Evolutionary conservation across 2,888 invertebrate genomes (phyloP).

Genomic region (Thysanoteuthis rhombus): DNA sequence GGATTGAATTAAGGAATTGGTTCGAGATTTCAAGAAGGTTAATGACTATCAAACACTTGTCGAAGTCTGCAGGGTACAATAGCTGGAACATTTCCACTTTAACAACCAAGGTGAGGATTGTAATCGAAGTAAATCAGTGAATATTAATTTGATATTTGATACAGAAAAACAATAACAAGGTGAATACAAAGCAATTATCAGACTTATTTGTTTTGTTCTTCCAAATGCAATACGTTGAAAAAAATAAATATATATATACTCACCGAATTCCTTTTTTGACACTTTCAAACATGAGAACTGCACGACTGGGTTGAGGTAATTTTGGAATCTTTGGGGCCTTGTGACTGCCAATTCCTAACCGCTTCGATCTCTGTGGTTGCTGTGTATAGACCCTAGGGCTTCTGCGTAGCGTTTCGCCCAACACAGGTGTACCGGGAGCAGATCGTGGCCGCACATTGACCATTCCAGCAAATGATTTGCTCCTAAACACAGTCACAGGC

Average conservation of each 20-base stretch:
- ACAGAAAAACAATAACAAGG: too few relatives aligned
- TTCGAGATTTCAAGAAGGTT: background rate
- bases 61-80: background rate
- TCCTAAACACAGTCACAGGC: conserved; percentile 48
- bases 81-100: background rate
- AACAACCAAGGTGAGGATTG: background rate
- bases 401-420: conserved; percentile 55
- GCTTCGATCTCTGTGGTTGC: conserved; percentile 41
- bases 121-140: background rate
- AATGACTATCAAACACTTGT: background rate
- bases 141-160: too few relatives aligned
- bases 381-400: conserved; percentile 44
- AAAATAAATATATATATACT: conserved; percentile 34
- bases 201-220: too few relatives aligned
- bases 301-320: conserved; percentile 61
- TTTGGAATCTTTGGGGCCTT: conserved; percentile 63
- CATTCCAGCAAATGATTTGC: conserved; percentile 58
- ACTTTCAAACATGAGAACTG: conserved; percentile 63
- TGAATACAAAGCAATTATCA: too few relatives aligned
- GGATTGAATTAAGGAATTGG: background rate
- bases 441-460: conserved; percentile 42
- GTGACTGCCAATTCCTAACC: conserved; percentile 47
- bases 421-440: conserved; percentile 47
- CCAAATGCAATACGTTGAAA: background rate
- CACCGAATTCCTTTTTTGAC: conserved; percentile 64